These are phyloP conservation scores for Erebia epiphron DNA, from an alignment of 2,888 invertebrate species.

Conservation along the genomic window DNA sequence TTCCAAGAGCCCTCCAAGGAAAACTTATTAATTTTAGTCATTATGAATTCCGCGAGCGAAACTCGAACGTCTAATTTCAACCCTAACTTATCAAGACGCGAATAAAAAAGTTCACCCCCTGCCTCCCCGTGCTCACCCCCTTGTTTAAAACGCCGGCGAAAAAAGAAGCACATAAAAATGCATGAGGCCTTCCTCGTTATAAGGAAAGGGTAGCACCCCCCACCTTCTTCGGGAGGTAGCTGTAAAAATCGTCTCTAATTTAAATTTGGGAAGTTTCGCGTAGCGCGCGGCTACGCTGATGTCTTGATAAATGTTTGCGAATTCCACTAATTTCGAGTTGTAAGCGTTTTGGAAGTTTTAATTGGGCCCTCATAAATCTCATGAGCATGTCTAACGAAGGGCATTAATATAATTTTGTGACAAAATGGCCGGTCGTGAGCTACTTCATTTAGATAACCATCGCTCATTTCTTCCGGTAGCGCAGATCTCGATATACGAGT, in stretches of 20 bases:
- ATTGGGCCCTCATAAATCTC: slow-evolving; percentile 79
- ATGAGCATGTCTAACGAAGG: slow-evolving; percentile 64
- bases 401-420: slow-evolving; percentile 76
- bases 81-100: slow-evolving; percentile 84
- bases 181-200: slow-evolving; percentile 84
- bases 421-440: slow-evolving; percentile 66
- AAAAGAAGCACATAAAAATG: slow-evolving; percentile 85
- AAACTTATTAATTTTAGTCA: slow-evolving; percentile 84
- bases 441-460: slow-evolving; percentile 73
- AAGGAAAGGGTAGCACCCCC: slow-evolving; percentile 82
- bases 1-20: slow-evolving; percentile 73
- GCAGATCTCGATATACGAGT: slow-evolving; percentile 45
- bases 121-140: slow-evolving; percentile 79
- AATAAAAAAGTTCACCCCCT: slow-evolving; percentile 82
- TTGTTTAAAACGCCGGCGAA: slow-evolving; percentile 84
- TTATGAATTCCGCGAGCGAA: slow-evolving; percentile 83
- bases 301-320: slow-evolving; percentile 81
- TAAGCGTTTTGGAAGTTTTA: slow-evolving; percentile 78
- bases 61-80: slow-evolving; percentile 84
- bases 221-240: slow-evolving; percentile 74
- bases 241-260: slow-evolving; percentile 84
- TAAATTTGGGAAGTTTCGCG: slow-evolving; percentile 83
- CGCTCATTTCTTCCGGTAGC: slow-evolving; percentile 70
- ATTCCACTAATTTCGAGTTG: slow-evolving; percentile 80
- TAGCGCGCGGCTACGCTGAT: slow-evolving; percentile 78